Evolutionary conservation across 2,888 invertebrate species (phyloP), one percentile per base, ranked within the genome.

Genomic region (Hartigia nigra): DNA sequence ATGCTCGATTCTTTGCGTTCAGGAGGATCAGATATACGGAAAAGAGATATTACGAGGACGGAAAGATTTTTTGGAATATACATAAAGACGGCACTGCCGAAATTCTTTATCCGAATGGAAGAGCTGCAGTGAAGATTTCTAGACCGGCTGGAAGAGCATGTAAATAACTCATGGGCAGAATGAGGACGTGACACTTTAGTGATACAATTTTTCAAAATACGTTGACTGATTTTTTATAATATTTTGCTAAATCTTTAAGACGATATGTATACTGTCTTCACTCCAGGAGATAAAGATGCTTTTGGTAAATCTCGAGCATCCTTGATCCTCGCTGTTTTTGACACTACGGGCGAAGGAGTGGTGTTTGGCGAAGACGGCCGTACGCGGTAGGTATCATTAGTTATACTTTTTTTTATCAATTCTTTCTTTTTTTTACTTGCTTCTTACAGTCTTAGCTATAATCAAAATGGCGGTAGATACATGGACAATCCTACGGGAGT

Each of bases 401-500:
- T 77, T 72, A 77, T 69, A 12, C 31, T 72, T 72, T 1, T 69
- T 69, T 72, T 32, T 72, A 72, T 72, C 12, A 0, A 72, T 72
- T 72, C 31, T 4, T 32, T 70, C n/a, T 14, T 72, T 72, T 4
- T 69, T 31, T 32, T n/a, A 72, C 1, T 32, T 31, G 3, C 1
- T 5, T 31, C 31, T 76, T 81, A 37, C 80, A 89, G 89, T 72
- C 82, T 88, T 76, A 87, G 85, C 75, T 88, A 86, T 81, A 89
- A 88, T 85, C 88, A 88, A 82, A 85, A 85, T 39, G 86, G 87
- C 36, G 89, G 89, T 78, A 84, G 86, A 82, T 86, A 78, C 76
- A 75, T 79, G 80, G 86, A 88, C 78, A 84, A 84, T 84, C 85
- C 84, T 36, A 74, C 80, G 3, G 83, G 84, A 23, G 70, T 79